Evolutionary conservation across 2,888 invertebrate genomes (phyloP), one percentile per base, ranked within the genome.

Genomic region (Lysandra bellargus): DNA sequence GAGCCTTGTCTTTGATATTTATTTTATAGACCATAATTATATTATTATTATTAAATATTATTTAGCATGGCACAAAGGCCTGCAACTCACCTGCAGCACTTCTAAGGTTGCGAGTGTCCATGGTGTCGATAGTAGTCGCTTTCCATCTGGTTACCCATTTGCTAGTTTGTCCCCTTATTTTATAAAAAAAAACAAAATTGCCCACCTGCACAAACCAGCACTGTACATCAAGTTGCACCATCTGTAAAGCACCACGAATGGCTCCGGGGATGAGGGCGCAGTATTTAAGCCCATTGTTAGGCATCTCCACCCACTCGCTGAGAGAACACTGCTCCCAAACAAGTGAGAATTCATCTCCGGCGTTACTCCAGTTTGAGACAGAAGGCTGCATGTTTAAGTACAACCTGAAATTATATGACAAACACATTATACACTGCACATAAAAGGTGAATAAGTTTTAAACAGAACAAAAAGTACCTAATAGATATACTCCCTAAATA

Each of bases 181-280:
- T 49, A 49, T 49, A 49, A 17, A 57, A 4, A 53, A 14, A 53
- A 14, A 12, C 0, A 78, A 40, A 77, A 74, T 44, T 57, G 78
- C 76, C 23, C 85, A 96, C 96, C 95, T 97, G 97, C 1, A 98
- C 97, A 95, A 99, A 98, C 97, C 98, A 98, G 84, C 98, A 97
- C 86, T 98, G 97, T 6, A 99, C 98, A 91, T 99, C 99, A 89
- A 99, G 95, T 89, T 99, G 99, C 69, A 99, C 99, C 98, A 99
- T 99, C 95, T 99, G 99, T 85, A 99, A 95, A 9, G 99, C 99
- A 30, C 99, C 99, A 81, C 99, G 95, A 80, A 98, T 96, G 53
- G 97, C 96, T 0, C 99, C 99, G 81, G 98, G 98, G 78, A 99
- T 96, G 81, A 99, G 95, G 84, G 98, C 98, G 83, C 98, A 98